Conservation (phyloP, 2,797 vertebrate species). For the Phyllotis vaccarum region DNA sequence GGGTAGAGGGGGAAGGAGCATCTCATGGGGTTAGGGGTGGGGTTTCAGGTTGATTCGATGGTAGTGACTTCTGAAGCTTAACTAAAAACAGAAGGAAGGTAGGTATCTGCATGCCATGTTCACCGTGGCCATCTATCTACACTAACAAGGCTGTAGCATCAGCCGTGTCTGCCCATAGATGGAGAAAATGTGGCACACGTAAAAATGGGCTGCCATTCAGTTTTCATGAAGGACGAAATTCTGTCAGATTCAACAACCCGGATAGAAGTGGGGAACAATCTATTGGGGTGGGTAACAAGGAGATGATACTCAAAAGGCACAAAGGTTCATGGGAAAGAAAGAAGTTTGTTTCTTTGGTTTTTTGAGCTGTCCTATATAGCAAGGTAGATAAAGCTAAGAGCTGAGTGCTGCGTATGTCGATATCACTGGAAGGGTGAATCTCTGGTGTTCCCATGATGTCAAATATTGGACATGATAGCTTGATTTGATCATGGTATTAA, state of each 20-base stretch:
- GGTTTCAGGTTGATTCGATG: not conserved
- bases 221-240: not conserved
- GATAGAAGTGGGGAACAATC: not conserved
- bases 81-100: not conserved
- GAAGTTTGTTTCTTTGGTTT: not conserved
- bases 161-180: not conserved
- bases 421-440: no score
- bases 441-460: no score
- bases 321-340: not conserved
- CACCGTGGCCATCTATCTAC: not conserved
- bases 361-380: not conserved
- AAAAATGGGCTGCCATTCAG: not conserved
- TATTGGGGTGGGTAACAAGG: no score
- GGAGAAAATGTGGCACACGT: not conserved
- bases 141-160: no score
- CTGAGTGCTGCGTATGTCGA: not conserved
- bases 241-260: not conserved
- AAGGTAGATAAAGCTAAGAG: not conserved
- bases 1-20: not conserved
- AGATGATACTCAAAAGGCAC: not conserved
- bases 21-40: rapidly evolving
- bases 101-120: not conserved
- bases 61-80: not conserved
- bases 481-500: not conserved
- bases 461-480: not conserved